Base-by-base conservation (phyloP, 2,113 vertebrate species). In the Anolis sagrei region DNA sequence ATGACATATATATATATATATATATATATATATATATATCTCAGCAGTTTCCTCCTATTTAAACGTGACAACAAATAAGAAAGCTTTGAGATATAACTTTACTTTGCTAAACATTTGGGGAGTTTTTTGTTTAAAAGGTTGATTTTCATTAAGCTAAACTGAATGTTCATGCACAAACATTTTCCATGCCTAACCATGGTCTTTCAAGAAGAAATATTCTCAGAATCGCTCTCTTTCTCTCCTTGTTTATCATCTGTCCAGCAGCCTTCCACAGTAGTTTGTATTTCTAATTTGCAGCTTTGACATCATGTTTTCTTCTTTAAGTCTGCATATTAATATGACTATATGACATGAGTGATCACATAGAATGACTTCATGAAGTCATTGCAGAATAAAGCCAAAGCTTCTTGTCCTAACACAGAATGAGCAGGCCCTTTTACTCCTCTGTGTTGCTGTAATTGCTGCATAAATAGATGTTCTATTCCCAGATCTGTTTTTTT, bases 31-130 rank as follows among this genome's bases (percentile, higher is more conserved):
- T 87, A 81, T 9, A 76, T 76, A 14, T 36, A 62, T 51, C 69
- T 82, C 51, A 79, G 39, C 83, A 81, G 72, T n/a, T 82, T 83
- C 75, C 90, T 83, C 44, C 87, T 80, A 69, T 76, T 90, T 83
- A 84, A 51, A 39, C 66, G 25, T 62, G 79, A 82, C 13, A 7
- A 68, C 27, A 36, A 82, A 85, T 5, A 4, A 84, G 58, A 82
- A 90, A 91, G 66, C 51, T 82, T 86, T 85, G 81, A 82, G 66
- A 7, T 0, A 49, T 76, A 73, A 79, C 76, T 83, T 25, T 34
- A 80, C 76, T 62, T 68, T 4, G 7, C 64, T 6, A 3, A 51
- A 18, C 75, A 76, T 82, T 72, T 73, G 85, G n/a, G 74, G 3
- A 77, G 4, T 64, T 32, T n/a, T 39, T 79, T 76, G 6, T 73